Base-by-base conservation (phyloP, 2,113 vertebrate species). In the Pardalotus punctatus region DNA sequence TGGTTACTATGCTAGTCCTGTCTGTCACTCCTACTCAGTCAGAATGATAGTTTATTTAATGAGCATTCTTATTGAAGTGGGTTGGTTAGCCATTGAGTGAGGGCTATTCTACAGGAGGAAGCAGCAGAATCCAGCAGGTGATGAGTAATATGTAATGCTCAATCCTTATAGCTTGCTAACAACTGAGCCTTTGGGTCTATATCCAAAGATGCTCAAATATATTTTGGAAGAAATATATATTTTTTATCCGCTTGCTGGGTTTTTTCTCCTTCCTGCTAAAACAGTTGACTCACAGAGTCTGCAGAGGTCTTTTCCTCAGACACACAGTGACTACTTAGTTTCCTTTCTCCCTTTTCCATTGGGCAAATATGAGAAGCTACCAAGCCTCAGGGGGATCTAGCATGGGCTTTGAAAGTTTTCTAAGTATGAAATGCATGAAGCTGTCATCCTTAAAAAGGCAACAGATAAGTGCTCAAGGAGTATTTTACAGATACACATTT, bases 31-130 rank as follows among this genome's bases (percentile, higher is more conserved):
- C 74, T 76, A 70, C 66, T 82, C 58, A 70, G 27, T 70, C 36
- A 58, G 71, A 93, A 82, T n/a, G 74, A 82, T 35, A 89, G 70
- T 69, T 95, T 88, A 66, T 95, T 90, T 89, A 87, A 91, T 93
- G 85, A 80, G 54, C 12, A 95, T 38, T 73, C 54, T 77, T 65
- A 85, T 2, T 85, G 78, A 96, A 93, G 69, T 85, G 78, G 29
- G 48, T 69, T 90, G 62, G 23, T 76, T 93, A 82, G 73, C 62
- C 66, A 53, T 27, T 78, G 84, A 57, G 23, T 65, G 88, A 78
- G 25, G 27, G 45, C 11, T 76, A 1, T 23, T 74, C 40, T 57
- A 22, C 15, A 84, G 57, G 65, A 81, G 33, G 31, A 92, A 70
- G 18, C 20, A 70, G 27, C 62, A 92, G 67, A 86, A 93, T 58